Evolutionary conservation across 1,140 invertebrate genomes (phyloP).

Genomic region (silkworm (Bombyx mori)): DNA sequence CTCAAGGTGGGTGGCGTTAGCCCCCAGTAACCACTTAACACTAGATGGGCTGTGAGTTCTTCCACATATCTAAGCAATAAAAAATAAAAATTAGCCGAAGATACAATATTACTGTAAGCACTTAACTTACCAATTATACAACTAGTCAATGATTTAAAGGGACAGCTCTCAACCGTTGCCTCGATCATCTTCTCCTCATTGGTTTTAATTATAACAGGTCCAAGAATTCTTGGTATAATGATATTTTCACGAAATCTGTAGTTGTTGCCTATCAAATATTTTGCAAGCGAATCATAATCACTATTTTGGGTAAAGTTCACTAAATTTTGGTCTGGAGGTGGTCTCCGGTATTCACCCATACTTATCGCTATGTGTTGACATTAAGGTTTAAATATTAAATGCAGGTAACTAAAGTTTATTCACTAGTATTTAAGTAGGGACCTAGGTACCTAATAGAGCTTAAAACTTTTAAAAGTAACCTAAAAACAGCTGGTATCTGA

Average conservation of each 20-base stretch:
- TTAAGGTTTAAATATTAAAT: no score
- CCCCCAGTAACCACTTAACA: no score
- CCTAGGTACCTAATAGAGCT: no score
- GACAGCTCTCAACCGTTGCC: constrained; percentile 90
- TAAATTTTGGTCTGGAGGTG: constrained; percentile 48
- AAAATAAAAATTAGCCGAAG: no score
- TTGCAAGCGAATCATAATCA: constrained; percentile 74
- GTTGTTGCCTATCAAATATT: constrained; percentile 77
- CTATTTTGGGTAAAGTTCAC: constrained; percentile 60
- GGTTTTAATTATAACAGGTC: constrained; percentile 84
- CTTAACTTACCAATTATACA: constrained; percentile 85
- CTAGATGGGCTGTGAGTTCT: no score
- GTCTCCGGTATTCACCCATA: constrained; percentile 43
- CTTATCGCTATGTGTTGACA: constrained; percentile 1
- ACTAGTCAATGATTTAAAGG: constrained; percentile 91
- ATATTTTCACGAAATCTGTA: constrained; percentile 83
- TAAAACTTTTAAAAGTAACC: no score
- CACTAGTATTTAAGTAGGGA: no score
- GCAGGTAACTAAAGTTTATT: no score
- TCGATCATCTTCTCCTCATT: constrained; percentile 92
- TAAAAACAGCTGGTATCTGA: no score
- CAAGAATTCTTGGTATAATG: constrained; percentile 83
- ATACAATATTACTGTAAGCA: background rate
- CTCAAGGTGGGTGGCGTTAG: no score
- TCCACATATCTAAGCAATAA: no score